Evolutionary conservation across 2,888 invertebrate genomes (phyloP).

Genomic region (Mesorhabditis sp.): DNA sequence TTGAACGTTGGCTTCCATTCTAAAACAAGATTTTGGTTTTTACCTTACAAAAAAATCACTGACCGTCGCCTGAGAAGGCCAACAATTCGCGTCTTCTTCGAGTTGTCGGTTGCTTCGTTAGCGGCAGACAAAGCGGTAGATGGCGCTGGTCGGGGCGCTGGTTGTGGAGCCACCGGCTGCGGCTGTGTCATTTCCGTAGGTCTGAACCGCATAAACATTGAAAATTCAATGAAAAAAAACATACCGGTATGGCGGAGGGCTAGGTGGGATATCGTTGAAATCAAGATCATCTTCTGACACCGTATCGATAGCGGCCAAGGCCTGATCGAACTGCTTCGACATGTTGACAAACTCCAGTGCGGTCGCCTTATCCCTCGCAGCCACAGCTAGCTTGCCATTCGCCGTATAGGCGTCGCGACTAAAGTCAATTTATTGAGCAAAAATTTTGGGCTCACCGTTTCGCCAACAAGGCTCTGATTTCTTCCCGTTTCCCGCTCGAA

Average conservation of each 20-base stretch:
- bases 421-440: conserved; percentile 1
- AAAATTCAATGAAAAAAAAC: conserved; percentile 7
- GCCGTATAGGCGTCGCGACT: conserved; percentile 29
- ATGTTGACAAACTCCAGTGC: conserved; percentile 35
- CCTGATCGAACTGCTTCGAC: conserved; percentile 46
- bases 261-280: conserved; percentile 44
- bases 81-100: not conserved
- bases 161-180: not conserved
- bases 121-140: conserved; percentile 10
- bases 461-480: too few relatives aligned
- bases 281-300: conserved; percentile 41
- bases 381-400: conserved; percentile 38
- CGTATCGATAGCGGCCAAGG: conserved; percentile 30
- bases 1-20: not conserved
- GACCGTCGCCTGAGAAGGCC: not conserved
- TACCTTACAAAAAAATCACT: not conserved
- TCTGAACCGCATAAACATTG: not conserved
- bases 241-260: conserved; percentile 45
- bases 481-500: conserved; percentile 11
- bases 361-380: conserved; percentile 32
- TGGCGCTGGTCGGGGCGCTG: conserved; percentile 9
- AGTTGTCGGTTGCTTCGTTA: not conserved
- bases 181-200: not conserved
- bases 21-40: not conserved
- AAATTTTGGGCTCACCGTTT: not conserved